Evolutionary conservation across 2,113 vertebrate species (phyloP).

Genomic region (Campylomormyrus numenius): DNA sequence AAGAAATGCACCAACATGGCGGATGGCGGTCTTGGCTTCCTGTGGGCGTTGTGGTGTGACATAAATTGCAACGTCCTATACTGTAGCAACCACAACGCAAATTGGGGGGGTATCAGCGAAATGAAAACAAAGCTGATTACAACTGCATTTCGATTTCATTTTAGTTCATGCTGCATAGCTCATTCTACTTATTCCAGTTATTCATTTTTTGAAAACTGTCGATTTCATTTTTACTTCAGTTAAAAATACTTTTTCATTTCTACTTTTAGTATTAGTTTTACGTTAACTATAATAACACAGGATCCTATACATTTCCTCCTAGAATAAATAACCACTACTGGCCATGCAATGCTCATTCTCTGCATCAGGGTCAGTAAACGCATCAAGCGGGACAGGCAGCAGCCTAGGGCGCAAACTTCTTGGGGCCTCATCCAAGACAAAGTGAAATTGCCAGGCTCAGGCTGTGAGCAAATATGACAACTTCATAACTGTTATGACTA

Average conservation of each 20-base stretch:
- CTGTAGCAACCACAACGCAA: neutral
- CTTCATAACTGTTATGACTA: neutral
- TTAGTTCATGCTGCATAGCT: neutral
- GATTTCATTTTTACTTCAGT: neutral
- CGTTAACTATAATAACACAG: neutral
- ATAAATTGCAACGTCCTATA: neutral
- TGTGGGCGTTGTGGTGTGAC: neutral
- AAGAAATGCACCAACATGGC: neutral
- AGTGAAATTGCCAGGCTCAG: neutral
- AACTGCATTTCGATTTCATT: neutral
- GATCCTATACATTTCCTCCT: neutral
- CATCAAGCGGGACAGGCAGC: no score
- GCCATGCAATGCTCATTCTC: conserved; percentile 27
- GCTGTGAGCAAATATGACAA: neutral
- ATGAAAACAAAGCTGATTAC: neutral
- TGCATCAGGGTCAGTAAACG: neutral
- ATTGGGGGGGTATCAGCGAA: neutral
- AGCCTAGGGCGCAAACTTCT: neutral
- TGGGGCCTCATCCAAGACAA: neutral
- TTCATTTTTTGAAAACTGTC: neutral
- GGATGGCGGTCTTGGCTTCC: neutral
- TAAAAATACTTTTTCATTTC: neutral
- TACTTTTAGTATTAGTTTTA: neutral
- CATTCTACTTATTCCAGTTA: neutral
- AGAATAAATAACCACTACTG: neutral